Evolutionary conservation across 2,888 invertebrate species (phyloP), one percentile per base, ranked within the genome.

Genomic region (Temnothorax ravouxi): DNA sequence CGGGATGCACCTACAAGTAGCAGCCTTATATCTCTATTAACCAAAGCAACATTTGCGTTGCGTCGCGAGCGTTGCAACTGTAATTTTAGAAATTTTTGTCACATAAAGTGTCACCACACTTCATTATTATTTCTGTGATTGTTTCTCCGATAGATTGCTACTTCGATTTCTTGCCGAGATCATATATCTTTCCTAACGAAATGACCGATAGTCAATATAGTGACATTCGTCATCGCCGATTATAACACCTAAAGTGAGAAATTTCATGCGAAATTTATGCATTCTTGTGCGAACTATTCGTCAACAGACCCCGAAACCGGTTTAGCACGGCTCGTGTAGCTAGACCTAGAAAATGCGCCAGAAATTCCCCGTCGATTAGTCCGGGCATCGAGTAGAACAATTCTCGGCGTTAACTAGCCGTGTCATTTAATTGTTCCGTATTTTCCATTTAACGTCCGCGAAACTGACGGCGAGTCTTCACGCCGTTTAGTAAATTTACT

Each of bases 261-360:
- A 21, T 69, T 69, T 44, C 5, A 69, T 77, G 44, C 44, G 21
- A 54, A 77, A 69, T 67, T 67, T 25, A n/a, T 34, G n/a, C 38
- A 25, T 67, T 64, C 62, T 18, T 38, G 41, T 41, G n/a, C 64
- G 64, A 56, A 56, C 29, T 44, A 41, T 77, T 69, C 11, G 21
- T 47, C 56, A 71, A 79, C 0, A 54, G 59, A 47, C 59, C 69
- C 21, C 9, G 41, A 71, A 59, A 79, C 77, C 69, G 56, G 56
- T 56, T 69, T 56, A 29, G 34, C 34, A 34, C 34, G 6, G 34
- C 34, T 34, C 6, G 0, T 34, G 34, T 34, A 34, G 13, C 34
- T 29, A 18, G 18, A 50, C 21, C 8, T 67, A 47, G 15, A 34
- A 67, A 79, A 67, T n/a, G 13, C 15, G 38, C n/a, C 25, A 54